phyloP scores from a whole-genome alignment of 2,797 vertebrate species.

The Siniperca scherzeri region DNA sequence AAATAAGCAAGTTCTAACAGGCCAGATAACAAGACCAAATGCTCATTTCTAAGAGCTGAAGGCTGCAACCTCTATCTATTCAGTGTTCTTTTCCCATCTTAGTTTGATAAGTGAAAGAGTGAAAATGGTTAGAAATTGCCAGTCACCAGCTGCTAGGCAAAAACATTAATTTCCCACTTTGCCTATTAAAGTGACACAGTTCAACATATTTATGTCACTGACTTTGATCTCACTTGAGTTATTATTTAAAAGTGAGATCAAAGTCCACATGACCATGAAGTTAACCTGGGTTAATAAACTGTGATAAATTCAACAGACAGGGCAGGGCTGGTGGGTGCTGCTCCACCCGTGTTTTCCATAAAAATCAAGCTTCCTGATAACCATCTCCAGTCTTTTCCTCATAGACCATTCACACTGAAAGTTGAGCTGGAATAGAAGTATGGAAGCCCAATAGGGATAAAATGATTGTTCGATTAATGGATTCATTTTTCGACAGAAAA shows the following conservation, averaged over 20 bases:
- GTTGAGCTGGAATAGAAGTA: neutral
- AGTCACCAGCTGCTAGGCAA: too few relatives aligned
- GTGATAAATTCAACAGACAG: neutral
- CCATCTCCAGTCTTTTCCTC: neutral
- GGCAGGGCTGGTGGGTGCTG: conserved; percentile 11
- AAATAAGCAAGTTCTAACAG: conserved; percentile 17
- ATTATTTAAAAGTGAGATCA: neutral
- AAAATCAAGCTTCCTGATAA: neutral
- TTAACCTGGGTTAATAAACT: neutral
- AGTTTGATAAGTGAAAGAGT: neutral
- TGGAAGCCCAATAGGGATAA: neutral
- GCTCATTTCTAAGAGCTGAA: neutral
- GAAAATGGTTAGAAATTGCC: neutral
- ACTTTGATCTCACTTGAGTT: too few relatives aligned
- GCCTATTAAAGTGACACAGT: neutral
- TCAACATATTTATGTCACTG: neutral
- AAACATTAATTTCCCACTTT: neutral
- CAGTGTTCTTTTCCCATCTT: neutral
- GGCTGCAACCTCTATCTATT: neutral
- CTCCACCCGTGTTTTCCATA: neutral
- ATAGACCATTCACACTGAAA: neutral
- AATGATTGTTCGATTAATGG: neutral
- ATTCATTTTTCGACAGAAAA: neutral
- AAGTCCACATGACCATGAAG: neutral
- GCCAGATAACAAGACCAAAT: neutral